Percentiles rank a stretch among this genome's conserved stretches.
Conservation (phyloP, 2,888 invertebrate species). For the Gymnosoma rotundatum region DNA sequence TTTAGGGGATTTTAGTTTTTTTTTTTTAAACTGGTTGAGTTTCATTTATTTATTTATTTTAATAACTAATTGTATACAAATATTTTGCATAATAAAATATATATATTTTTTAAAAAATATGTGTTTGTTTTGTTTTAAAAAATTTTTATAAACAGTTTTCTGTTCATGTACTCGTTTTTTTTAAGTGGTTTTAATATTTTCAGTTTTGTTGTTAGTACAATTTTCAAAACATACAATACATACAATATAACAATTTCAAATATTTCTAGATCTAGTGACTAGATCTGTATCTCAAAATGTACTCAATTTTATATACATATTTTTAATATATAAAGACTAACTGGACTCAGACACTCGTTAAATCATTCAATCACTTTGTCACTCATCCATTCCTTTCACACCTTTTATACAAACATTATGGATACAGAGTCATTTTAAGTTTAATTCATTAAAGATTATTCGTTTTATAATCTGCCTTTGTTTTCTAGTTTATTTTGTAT, state of each 20-base stretch:
- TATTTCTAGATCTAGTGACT: constrained; percentile 60
- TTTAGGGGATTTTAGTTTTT: constrained; percentile 56
- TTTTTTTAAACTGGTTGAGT: constrained; percentile 23
- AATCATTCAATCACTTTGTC: constrained; percentile 18
- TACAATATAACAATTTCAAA: constrained; percentile 67
- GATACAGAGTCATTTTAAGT: constrained; percentile 40
- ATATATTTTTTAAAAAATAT: constrained; percentile 59
- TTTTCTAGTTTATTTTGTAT: not conserved
- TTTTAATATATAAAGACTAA: constrained; percentile 52
- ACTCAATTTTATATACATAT: constrained; percentile 12
- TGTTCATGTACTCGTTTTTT: not conserved
- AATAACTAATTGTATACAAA: constrained; percentile 70
- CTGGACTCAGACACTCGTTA: constrained; percentile 67
- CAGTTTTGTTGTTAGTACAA: constrained; percentile 46
- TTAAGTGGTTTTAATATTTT: constrained; percentile 32
- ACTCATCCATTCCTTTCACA: constrained; percentile 28
- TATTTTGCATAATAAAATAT: constrained; percentile 70
- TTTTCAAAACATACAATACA: constrained; percentile 62
- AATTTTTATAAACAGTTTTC: constrained; percentile 65
- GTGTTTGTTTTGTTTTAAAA: constrained; percentile 61
- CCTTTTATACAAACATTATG: constrained; percentile 41
- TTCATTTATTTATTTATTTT: constrained; percentile 20
- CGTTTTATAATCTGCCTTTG: constrained; percentile 30
- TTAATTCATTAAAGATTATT: constrained; percentile 40
- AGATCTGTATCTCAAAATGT: constrained; percentile 42